These are phyloP conservation scores for Galeruca laticollis DNA, from an alignment of 2,888 invertebrate species.

Conservation along the genomic window DNA sequence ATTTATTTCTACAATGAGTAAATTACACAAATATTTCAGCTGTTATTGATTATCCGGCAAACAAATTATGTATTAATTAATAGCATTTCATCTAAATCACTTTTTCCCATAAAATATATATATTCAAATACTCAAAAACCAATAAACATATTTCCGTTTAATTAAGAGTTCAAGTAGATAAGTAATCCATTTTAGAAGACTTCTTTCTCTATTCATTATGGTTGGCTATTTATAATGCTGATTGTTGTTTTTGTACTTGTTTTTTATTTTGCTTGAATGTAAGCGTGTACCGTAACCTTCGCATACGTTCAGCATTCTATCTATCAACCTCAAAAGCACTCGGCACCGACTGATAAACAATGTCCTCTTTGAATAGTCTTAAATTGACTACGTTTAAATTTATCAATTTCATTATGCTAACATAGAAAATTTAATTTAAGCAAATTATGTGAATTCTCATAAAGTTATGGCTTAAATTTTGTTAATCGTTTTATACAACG, in stretches of 20 bases:
- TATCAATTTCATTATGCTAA: too few species aligned
- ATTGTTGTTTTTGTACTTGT: not conserved
- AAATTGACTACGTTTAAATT: not conserved
- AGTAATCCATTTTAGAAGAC: not conserved
- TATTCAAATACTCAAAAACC: too few species aligned
- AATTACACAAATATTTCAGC: too few species aligned
- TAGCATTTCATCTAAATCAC: too few species aligned
- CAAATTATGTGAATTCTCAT: too few species aligned
- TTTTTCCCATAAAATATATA: too few species aligned
- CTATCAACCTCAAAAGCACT: not conserved
- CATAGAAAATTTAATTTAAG: too few species aligned
- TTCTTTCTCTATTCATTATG: not conserved
- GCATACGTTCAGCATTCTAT: not conserved
- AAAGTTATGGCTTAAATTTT: too few species aligned
- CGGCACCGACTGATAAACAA: not conserved
- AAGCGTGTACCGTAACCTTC: not conserved
- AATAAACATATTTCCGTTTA: not conserved
- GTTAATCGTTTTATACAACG: too few species aligned
- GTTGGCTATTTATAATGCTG: constrained; percentile 1
- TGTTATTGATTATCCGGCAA: too few species aligned
- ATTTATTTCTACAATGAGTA: too few species aligned
- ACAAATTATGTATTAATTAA: too few species aligned
- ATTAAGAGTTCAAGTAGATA: not conserved
- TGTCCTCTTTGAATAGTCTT: not conserved
- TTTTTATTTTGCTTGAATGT: not conserved